phyloP scores from a whole-genome alignment of 2,113 vertebrate species.

The Aptenodytes patagonicus region DNA sequence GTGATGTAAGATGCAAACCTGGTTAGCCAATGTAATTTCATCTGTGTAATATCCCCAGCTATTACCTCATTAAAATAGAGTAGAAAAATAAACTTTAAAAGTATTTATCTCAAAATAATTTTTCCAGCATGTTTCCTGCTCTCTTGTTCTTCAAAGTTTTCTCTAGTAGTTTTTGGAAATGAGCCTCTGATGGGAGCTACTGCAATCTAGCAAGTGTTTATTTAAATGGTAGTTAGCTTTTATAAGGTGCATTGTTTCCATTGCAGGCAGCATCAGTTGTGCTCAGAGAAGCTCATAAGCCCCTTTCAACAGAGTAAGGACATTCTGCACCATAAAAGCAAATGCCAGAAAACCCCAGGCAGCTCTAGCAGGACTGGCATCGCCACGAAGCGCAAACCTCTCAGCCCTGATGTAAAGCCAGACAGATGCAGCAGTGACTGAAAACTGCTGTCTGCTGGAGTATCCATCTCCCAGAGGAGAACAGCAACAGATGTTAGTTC shows the following conservation, averaged over 20 bases:
- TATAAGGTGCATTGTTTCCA: not conserved
- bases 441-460: not conserved
- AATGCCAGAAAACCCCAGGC: not conserved
- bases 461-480: not conserved
- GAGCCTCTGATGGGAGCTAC: not conserved
- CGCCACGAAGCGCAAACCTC: not conserved
- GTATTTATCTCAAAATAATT: not conserved
- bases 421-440: not conserved
- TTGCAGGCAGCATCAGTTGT: not conserved
- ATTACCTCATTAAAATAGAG: not conserved
- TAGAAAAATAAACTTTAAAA: not conserved
- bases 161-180: not conserved
- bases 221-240: not conserved
- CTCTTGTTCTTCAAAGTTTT: not conserved
- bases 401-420: not conserved
- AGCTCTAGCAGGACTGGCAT: not conserved
- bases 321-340: not conserved
- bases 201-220: not conserved
- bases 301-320: not conserved
- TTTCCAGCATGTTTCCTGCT: not conserved
- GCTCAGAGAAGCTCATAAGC: not conserved
- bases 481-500: no score
- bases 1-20: not conserved
- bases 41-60: not conserved
- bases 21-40: not conserved